Evolutionary conservation across 2,797 vertebrate genomes (phyloP).

Genomic region (Champsocephalus esox): DNA sequence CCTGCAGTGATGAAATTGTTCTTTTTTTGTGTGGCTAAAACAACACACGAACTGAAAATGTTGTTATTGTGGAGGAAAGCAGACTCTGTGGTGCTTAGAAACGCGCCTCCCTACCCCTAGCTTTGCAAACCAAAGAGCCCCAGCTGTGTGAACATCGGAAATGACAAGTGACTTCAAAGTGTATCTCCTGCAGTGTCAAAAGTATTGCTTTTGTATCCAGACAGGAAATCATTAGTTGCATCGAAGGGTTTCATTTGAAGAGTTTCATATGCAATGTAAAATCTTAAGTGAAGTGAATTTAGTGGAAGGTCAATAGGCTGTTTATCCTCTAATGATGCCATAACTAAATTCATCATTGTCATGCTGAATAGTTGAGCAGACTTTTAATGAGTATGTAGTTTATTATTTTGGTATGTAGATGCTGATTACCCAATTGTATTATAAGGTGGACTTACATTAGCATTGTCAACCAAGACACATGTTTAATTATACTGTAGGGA

Average conservation of each 20-base stretch:
- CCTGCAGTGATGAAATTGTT: slow-evolving; percentile 22
- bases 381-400: background rate
- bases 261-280: background rate
- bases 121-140: slow-evolving; percentile 29
- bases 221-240: background rate
- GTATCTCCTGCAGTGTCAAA: slow-evolving; percentile 1
- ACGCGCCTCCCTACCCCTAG: background rate
- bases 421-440: background rate
- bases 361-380: background rate
- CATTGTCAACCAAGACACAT: background rate
- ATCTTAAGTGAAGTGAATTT: background rate
- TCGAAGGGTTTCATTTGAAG: background rate
- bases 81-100: slow-evolving; percentile 11
- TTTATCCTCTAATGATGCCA: background rate
- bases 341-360: background rate
- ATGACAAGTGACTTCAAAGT: slow-evolving; percentile 25
- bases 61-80: slow-evolving; percentile 13
- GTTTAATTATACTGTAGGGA: background rate
- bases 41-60: slow-evolving; percentile 33
- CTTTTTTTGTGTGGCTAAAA: slow-evolving; percentile 36
- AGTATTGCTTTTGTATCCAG: background rate
- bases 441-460: background rate
- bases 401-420: too few species aligned
- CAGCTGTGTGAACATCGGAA: background rate
- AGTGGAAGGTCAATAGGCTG: background rate